These are phyloP conservation scores for Cassiopea andromeda DNA, from an alignment of 30 jellyfish, hydroid and myxozoan genomes.

Conservation along the genomic window DNA sequence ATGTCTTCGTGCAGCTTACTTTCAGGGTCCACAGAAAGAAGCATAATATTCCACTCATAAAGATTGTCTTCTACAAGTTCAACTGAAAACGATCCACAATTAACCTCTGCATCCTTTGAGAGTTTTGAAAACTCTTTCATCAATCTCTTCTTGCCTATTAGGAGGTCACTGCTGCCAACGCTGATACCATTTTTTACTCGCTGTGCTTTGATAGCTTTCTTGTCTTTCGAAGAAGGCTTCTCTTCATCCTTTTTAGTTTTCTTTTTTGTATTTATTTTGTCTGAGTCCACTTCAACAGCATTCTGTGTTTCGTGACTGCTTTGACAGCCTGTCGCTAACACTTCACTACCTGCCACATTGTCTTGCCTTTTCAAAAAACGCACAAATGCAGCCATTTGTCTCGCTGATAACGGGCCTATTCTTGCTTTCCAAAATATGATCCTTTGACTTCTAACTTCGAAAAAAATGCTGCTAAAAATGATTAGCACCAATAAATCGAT, in stretches of 20 bases:
- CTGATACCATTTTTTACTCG: neutral
- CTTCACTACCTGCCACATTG: conserved; percentile 22
- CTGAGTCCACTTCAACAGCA: conserved; percentile 2
- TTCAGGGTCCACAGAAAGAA: conserved; percentile 73
- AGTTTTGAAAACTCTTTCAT: conserved; percentile 76
- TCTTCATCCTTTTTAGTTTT: conserved; percentile 7
- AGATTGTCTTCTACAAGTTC: conserved; percentile 80
- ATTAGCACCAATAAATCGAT: neutral
- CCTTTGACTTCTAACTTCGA: neutral
- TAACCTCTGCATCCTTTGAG: conserved; percentile 27
- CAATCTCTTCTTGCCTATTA: conserved; percentile 70
- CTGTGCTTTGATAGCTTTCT: neutral
- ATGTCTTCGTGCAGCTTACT: conserved; percentile 71
- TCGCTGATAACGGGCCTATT: neutral
- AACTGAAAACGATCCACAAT: conserved; percentile 46
- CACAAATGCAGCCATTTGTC: conserved; percentile 43
- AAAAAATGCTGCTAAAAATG: no score
- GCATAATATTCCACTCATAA: conserved; percentile 79
- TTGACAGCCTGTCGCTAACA: neutral
- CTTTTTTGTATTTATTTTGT: neutral
- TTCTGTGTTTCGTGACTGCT: conserved; percentile 1
- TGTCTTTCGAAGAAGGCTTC: neutral
- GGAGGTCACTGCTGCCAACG: conserved; percentile 38
- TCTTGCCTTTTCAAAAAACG: conserved; percentile 40
- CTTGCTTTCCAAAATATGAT: neutral